Base-by-base conservation (phyloP, 2,888 invertebrate species). In the Oscheius sp. region DNA sequence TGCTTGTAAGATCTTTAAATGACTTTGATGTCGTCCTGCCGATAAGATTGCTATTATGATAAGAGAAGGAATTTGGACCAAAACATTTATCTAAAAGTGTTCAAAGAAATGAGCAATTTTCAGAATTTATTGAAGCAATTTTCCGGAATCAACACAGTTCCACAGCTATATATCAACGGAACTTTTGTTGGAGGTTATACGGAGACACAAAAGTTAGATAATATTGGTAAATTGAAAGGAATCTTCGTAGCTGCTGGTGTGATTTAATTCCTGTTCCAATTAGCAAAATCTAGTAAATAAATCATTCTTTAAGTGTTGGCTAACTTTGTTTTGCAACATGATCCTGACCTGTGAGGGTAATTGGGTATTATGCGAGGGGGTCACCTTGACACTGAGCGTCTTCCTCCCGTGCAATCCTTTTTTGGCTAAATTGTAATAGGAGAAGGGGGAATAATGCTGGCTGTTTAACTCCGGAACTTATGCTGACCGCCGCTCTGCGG, bases 121-220 rank as follows among this genome's bases (percentile, higher is more conserved):
- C 45, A 76, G 78, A 64, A 75, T 71, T 37, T 65, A 73, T 61
- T 80, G 48, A 72, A 77, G 58, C 73, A 73, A 27, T 68, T 75
- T 25, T 74, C 76, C 25, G 78, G 79, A 25, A 64, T 73, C 25
- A 73, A 71, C 0, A 81, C 80, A 1, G 80, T 81, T 27, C 80
- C 80, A 27, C 80, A 81, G 70, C 69, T 81, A 1, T 81, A 72
- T 69, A 75, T 81, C 67, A 69, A 76, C 46, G 80, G 80, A 23
- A 69, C 65, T 34, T 81, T 79, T 61, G 68, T 81, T 20, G 80
- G 80, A 8, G 80, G 80, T n/a, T 74, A 75, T 61, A 74, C 73
- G 34, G 78, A 78, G n/a, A 78, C 74, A 6, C 66, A 67, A 31
- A 72, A 70, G 0, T 70, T 78, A 48, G 75, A 75, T 33, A 71